Evolutionary conservation across 2,797 vertebrate species (phyloP), one percentile per base, ranked within the genome.

Genomic region (Eulemur albifrons): DNA sequence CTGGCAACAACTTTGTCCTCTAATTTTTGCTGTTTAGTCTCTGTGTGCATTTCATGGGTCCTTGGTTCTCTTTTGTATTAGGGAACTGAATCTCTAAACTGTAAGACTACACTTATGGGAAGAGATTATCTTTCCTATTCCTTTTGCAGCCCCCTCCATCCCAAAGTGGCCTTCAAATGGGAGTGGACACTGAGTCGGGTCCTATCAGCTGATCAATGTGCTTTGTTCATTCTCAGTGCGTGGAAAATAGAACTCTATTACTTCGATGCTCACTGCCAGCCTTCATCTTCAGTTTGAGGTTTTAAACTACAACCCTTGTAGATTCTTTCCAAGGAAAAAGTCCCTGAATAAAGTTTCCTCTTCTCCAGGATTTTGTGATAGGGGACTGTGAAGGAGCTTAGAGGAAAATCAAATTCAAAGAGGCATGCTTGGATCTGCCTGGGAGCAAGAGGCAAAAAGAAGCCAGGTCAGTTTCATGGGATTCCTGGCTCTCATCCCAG

Each of bases 201-300:
- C 23, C 63, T 45, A 0, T 57, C 27, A 61, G 75, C 32, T 17
- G 25, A 30, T 59, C 25, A 13, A 35, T 3, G 59, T 18, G 18
- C 65, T 61, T 65, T n/a, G 38, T 72, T 80, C 32, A 10, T n/a
- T 40, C 79, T 70, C 43, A 18, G 15, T 30, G 48, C 21, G 6
- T 0, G 20, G 59, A 61, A 65, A 63, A 40, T 5, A 43, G 59
- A 52, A 59, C 59, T 17, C 48, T 52, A 5, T 52, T 25, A 65
- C 27, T 54, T 90, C 57, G 70, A 3, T 8, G 25, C 23, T 21
- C 27, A 27, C 57, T 52, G 40, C 45, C 70, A 59, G 45, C 18
- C 87, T 90, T 75, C 59, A 23, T 90, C 96, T 96, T 97, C 96
- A 88, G 95, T 92, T 89, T 83, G n/a, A 65, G 65, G 40, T 70